Percentiles rank a stretch among this genome's conserved stretches.
Evolutionary conservation across 2,113 vertebrate species (phyloP).

Genomic region (Epinephelus fuscoguttatus): DNA sequence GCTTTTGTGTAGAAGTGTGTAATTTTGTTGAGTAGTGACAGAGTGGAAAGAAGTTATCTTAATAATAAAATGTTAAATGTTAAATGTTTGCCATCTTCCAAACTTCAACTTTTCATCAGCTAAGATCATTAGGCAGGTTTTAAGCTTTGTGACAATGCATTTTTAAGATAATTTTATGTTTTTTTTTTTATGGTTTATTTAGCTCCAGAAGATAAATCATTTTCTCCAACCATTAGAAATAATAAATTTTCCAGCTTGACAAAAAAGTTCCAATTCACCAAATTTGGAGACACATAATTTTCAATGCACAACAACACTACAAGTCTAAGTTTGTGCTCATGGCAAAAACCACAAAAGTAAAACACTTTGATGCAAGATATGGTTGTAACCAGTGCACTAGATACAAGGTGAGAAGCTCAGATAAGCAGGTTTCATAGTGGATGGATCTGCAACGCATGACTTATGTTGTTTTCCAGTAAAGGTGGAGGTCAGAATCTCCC

Average conservation of each 20-base stretch:
- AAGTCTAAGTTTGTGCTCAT: neutral
- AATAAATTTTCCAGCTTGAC: neutral
- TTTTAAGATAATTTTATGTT: too few relatives aligned
- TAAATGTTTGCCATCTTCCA: neutral
- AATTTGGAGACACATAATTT: neutral
- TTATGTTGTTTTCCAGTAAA: too few relatives aligned
- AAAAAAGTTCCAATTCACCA: neutral
- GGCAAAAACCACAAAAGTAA: neutral
- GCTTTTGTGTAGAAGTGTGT: neutral
- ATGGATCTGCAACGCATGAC: too few relatives aligned
- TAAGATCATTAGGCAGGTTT: neutral
- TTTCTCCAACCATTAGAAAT: neutral
- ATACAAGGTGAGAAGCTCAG: neutral
- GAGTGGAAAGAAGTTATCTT: neutral
- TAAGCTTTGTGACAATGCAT: too few relatives aligned
- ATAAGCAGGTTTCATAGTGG: neutral
- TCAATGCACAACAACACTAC: too few relatives aligned
- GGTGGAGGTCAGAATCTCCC: too few relatives aligned
- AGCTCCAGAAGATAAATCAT: neutral
- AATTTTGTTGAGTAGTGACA: neutral
- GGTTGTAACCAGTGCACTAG: neutral
- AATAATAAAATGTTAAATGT: neutral
- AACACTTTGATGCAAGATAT: neutral
- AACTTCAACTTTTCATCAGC: neutral
- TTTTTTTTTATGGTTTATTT: neutral